These are phyloP conservation scores for Paracanthobrama guichenoti DNA, from an alignment of 2,113 vertebrate genomes.

Conservation along the genomic window DNA sequence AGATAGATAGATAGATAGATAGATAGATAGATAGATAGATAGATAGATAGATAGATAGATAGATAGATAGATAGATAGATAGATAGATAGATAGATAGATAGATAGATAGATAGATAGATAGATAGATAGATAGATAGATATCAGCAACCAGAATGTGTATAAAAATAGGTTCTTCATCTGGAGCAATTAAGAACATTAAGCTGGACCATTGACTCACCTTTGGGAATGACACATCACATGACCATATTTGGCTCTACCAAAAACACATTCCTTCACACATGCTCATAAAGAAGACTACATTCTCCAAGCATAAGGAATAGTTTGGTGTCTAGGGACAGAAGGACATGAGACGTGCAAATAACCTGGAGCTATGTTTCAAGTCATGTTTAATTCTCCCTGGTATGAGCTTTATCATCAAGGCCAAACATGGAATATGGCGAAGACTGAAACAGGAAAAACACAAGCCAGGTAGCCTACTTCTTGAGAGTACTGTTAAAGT, in stretches of 20 bases:
- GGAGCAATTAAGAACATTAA: constrained; percentile 24
- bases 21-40: neutral
- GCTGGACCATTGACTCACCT: neutral
- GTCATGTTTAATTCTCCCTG: neutral
- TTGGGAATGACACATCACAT: constrained; percentile 28
- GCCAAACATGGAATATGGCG: neutral
- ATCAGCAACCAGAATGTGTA: neutral
- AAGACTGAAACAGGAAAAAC: neutral
- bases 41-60: neutral
- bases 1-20: too few relatives aligned
- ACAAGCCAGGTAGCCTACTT: neutral
- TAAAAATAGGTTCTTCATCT: constrained; percentile 14
- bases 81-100: too few relatives aligned
- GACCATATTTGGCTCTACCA: constrained; percentile 28
- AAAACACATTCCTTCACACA: constrained; percentile 43
- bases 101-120: too few relatives aligned
- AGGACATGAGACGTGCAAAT: constrained; percentile 26
- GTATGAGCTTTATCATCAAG: constrained; percentile 17
- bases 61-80: neutral
- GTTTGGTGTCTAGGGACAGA: constrained; percentile 33
- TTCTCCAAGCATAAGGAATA: constrained; percentile 20
- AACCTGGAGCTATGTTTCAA: neutral
- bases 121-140: too few relatives aligned
- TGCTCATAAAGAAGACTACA: constrained; percentile 38
- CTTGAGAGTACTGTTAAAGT: neutral